phyloP scores from a whole-genome alignment of 1,140 invertebrate species.

The Cryptotermes secundus region DNA sequence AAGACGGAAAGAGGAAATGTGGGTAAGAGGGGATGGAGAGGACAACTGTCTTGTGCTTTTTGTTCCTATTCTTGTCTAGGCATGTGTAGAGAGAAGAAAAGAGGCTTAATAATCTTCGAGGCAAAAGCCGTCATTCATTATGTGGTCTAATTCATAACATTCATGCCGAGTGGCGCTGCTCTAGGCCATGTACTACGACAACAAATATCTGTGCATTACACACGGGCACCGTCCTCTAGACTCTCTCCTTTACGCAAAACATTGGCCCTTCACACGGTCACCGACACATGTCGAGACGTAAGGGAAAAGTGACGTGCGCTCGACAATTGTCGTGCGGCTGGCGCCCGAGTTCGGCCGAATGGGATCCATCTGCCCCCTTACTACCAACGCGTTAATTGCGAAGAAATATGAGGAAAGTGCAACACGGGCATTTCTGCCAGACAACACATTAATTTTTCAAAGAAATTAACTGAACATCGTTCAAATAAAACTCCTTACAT shows the following conservation, averaged over 20 bases:
- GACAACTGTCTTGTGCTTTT: background rate
- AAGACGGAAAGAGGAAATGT: background rate
- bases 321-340: background rate
- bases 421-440: too few relatives aligned
- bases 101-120: background rate
- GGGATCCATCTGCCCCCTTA: too few relatives aligned
- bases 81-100: background rate
- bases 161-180: background rate
- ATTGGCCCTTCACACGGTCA: background rate
- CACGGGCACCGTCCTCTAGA: background rate
- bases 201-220: background rate
- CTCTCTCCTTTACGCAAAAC: background rate
- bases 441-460: too few relatives aligned
- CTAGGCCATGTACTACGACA: background rate
- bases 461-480: too few relatives aligned
- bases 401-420: too few relatives aligned
- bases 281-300: background rate
- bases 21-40: background rate
- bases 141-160: background rate
- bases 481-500: too few relatives aligned
- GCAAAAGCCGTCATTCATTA: background rate
- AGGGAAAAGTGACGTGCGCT: background rate
- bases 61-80: background rate
- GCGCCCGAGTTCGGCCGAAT: background rate
- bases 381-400: too few relatives aligned